Conservation (phyloP, 2,113 vertebrate species). For the Heterocephalus glaber region DNA sequence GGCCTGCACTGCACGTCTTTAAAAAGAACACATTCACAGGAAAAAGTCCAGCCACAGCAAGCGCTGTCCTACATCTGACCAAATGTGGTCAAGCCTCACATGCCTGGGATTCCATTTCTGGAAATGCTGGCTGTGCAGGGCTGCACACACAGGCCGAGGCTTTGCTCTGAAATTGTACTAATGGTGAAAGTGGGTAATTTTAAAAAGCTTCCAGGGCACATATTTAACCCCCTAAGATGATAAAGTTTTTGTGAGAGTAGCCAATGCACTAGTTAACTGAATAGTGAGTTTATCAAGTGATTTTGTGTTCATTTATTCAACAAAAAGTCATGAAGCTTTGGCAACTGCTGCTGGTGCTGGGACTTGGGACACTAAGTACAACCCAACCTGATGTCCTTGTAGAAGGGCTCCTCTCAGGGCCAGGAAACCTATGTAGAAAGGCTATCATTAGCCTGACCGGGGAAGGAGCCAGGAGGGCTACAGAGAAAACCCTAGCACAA, state of each 20-base stretch:
- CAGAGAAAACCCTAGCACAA: neutral
- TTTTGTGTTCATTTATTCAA: constrained; percentile 36
- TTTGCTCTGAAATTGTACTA: constrained; percentile 30
- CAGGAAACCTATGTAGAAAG: neutral
- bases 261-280: constrained; percentile 10
- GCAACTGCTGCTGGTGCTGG: neutral
- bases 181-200: constrained; percentile 25
- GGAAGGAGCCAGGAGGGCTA: neutral
- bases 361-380: neutral
- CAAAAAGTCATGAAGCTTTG: neutral
- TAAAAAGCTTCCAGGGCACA: constrained; percentile 1
- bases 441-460: neutral
- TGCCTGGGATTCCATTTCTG: neutral
- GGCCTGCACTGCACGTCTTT: neutral
- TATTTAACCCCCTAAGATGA: constrained; percentile 32
- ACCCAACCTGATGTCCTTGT: neutral
- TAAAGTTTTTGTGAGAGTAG: constrained; percentile 43
- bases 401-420: neutral
- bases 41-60: constrained; percentile 8
- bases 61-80: constrained; percentile 17
- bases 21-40: neutral
- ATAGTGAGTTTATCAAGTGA: neutral
- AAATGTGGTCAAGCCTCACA: constrained; percentile 52
- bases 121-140: constrained; percentile 24
- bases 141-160: neutral